These are phyloP conservation scores for Drosophila prosaltans DNA, from an alignment of 1,140 invertebrate species.

Conservation along the genomic window DNA sequence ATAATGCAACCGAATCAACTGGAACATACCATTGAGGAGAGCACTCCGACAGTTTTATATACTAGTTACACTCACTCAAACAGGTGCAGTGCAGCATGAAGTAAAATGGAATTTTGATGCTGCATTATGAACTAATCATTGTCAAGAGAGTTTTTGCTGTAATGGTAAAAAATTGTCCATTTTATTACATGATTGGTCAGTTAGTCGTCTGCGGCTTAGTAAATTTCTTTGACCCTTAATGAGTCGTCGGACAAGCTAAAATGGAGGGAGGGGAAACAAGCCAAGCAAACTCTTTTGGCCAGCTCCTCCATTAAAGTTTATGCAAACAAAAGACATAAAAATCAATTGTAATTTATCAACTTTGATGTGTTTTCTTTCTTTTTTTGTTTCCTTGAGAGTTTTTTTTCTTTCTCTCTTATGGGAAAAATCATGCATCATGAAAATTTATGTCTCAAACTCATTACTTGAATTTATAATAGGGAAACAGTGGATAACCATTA, in stretches of 20 bases:
- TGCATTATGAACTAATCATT: conserved; percentile 58
- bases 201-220: conserved; percentile 30
- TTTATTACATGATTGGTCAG: conserved; percentile 59
- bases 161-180: conserved; percentile 8
- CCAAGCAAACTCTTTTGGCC: not conserved
- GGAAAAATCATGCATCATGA: not conserved
- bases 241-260: conserved; percentile 27
- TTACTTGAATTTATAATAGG: too few species aligned
- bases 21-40: conserved; percentile 37
- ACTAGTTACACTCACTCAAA: conserved; percentile 12
- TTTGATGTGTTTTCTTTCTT: conserved; percentile 16
- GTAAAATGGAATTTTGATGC: conserved; percentile 17
- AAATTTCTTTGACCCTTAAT: conserved; percentile 46
- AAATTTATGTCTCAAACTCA: too few species aligned
- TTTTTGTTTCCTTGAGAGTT: not conserved
- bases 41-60: not conserved
- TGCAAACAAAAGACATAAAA: conserved; percentile 46
- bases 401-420: not conserved
- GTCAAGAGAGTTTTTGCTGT: conserved; percentile 38
- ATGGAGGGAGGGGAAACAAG: not conserved
- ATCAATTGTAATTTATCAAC: conserved; percentile 74
- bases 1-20: conserved; percentile 63
- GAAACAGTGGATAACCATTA: too few species aligned
- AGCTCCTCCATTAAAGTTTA: conserved; percentile 2
- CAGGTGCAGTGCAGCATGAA: conserved; percentile 54